Percentiles rank a stretch among this genome's conserved stretches.
These are phyloP conservation scores for Bembecia ichneumoniformis DNA, from an alignment of 2,888 invertebrate genomes.

Conservation along the genomic window DNA sequence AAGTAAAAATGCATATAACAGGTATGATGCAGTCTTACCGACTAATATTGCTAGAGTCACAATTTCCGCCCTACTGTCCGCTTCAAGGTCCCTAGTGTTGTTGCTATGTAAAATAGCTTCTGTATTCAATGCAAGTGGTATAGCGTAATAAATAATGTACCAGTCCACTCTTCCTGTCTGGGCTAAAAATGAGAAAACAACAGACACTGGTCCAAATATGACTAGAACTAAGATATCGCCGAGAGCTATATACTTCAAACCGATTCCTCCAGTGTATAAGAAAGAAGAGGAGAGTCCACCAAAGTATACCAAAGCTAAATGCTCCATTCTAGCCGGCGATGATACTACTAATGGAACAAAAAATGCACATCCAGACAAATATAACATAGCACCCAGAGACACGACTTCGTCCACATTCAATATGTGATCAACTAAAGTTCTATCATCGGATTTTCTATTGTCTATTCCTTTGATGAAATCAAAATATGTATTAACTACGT, in stretches of 20 bases:
- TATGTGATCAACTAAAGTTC: constrained; percentile 94
- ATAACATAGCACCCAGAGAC: constrained; percentile 89
- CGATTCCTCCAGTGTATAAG: constrained; percentile 96
- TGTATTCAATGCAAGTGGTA: constrained; percentile 93
- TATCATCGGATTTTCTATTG: constrained; percentile 92
- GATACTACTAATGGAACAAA: constrained; percentile 82
- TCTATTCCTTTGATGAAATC: constrained; percentile 96
- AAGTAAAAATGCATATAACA: constrained; percentile 89
- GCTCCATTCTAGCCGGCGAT: constrained; percentile 95
- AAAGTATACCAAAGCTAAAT: constrained; percentile 93
- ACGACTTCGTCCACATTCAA: constrained; percentile 81
- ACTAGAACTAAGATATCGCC: constrained; percentile 93
- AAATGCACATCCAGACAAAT: constrained; percentile 87
- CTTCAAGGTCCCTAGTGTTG: constrained; percentile 92
- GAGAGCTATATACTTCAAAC: constrained; percentile 94
- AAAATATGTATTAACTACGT: constrained; percentile 96
- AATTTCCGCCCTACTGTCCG: constrained; percentile 90
- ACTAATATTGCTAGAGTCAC: constrained; percentile 95
- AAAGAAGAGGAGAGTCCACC: constrained; percentile 96
- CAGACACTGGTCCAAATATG: constrained; percentile 94
- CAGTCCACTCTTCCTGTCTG: constrained; percentile 94
- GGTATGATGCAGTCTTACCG: constrained; percentile 91
- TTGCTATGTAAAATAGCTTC: constrained; percentile 97
- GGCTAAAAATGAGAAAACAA: constrained; percentile 92
- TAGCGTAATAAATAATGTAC: constrained; percentile 92